Base-by-base conservation (phyloP, 2,888 invertebrate genomes). In the Caprella mutica region DNA sequence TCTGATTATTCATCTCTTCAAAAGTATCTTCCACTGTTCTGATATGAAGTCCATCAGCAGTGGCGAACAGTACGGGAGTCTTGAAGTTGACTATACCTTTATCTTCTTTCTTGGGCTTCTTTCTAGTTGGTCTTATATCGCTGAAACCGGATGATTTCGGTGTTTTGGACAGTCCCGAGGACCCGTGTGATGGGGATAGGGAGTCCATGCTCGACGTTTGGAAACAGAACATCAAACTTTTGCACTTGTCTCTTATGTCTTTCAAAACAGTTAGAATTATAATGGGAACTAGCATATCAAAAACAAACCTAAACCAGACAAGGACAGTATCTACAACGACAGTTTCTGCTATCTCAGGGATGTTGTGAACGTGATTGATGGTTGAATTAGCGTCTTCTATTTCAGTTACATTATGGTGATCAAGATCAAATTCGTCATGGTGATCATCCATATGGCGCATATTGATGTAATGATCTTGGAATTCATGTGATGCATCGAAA, bases 31-130 rank as follows among this genome's bases (percentile, higher is more conserved):
- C 62, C 9, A 59, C 57, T n/a, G 62, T 63, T 21, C 69, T 61
- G 40, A 70, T 58, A 46, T 70, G 69, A 9, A 70, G 63, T 5
- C 70, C 70, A 44, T 69, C 68, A 1, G 69, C 67, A 1, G 69
- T 69, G 14, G 69, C 68, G 44, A 68, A 69, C 9, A 70, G 57
- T 5, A 69, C 69, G 5, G 69, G 69, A 1, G 68, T 69, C 17
- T 63, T 65, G 43, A 64, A 63, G 40, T 65, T 65, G 9, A 68
- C 60, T n/a, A 66, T 65, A 12, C 66, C 51, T 23, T 60, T 57
- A 17, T 66, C 54, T 6, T 54, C 43, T 21, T 64, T 65, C 48
- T 63, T 61, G n/a, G 59, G 60, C 29, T 56, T 57, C 30, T 62
- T 67, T 19, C 52, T 58, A 9, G 35, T 56, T 8, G 39, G 43